phyloP scores from a whole-genome alignment of 2,888 invertebrate species.

The Sclerodermus sp. region DNA sequence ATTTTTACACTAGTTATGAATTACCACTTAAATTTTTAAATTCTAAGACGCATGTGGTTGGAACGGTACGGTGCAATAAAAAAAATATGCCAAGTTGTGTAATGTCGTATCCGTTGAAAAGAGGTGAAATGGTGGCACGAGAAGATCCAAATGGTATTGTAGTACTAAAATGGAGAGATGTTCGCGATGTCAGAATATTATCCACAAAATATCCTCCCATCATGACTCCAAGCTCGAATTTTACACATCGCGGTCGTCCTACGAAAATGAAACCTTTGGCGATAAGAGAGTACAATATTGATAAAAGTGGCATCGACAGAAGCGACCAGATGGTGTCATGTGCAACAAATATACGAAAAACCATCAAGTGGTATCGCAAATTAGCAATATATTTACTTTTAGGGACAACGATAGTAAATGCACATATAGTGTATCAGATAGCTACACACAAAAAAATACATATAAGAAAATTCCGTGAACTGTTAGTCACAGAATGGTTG shows the following conservation, averaged over 20 bases:
- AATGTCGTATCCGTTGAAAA: constrained; percentile 8
- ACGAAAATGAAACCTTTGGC: too few species aligned
- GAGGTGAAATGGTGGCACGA: constrained; percentile 28
- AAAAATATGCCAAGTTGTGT: constrained; percentile 10
- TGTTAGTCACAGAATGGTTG: constrained; percentile 15
- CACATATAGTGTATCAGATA: constrained; percentile 22
- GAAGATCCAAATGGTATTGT: constrained; percentile 42
- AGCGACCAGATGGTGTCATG: constrained; percentile 40
- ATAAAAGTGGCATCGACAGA: too few species aligned
- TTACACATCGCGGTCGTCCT: too few species aligned
- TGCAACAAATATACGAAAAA: constrained; percentile 36
- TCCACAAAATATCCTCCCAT: too few species aligned
- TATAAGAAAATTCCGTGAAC: constrained; percentile 24
- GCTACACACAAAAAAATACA: constrained; percentile 23
- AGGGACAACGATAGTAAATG: constrained; percentile 11
- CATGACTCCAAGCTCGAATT: too few species aligned
- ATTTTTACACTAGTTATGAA: constrained; percentile 18
- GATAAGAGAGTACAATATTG: too few species aligned
- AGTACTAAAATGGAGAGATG: constrained; percentile 40
- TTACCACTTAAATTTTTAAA: constrained; percentile 12
- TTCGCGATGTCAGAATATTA: too few species aligned
- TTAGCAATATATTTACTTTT: constrained; percentile 15
- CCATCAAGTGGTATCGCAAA: constrained; percentile 18
- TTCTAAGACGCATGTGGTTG: constrained; percentile 13
- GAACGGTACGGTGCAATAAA: constrained; percentile 11